These are phyloP conservation scores for Phlogophora meticulosa DNA, from an alignment of 2,888 invertebrate species.

Conservation along the genomic window DNA sequence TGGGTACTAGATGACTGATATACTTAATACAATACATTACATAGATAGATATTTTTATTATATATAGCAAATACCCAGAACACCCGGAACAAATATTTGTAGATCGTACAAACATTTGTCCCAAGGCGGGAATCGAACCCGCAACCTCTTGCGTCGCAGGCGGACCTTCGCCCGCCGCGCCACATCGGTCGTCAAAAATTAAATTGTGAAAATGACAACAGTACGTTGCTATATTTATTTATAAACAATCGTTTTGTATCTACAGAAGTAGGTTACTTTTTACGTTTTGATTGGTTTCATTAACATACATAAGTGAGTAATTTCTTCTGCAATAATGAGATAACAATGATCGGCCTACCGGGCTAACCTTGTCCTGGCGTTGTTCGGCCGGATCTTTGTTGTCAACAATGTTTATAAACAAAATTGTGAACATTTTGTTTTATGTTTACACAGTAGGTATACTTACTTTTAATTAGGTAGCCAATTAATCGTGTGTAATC, in stretches of 20 bases:
- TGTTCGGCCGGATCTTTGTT: slow-evolving; percentile 44
- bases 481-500: slow-evolving; percentile 30
- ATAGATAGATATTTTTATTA: too few species aligned
- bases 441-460: slow-evolving; percentile 1
- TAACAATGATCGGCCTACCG: slow-evolving; percentile 31
- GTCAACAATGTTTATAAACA: slow-evolving; percentile 40
- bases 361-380: slow-evolving; percentile 15
- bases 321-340: slow-evolving; percentile 14
- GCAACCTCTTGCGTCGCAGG: too few species aligned
- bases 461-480: slow-evolving; percentile 12
- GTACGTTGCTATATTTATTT: slow-evolving; percentile 11
- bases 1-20: too few species aligned
- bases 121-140: too few species aligned
- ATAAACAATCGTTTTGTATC: slow-evolving; percentile 32
- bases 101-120: too few species aligned
- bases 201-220: slow-evolving; percentile 12
- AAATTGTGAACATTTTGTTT: slow-evolving; percentile 11
- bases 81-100: too few species aligned
- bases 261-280: slow-evolving; percentile 19
- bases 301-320: neutral
- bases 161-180: too few species aligned
- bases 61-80: too few species aligned
- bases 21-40: too few species aligned
- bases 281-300: slow-evolving; percentile 14
- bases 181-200: too few species aligned